Conservation (phyloP, 2,888 invertebrate genomes). For the Blastobasis adustella region DNA sequence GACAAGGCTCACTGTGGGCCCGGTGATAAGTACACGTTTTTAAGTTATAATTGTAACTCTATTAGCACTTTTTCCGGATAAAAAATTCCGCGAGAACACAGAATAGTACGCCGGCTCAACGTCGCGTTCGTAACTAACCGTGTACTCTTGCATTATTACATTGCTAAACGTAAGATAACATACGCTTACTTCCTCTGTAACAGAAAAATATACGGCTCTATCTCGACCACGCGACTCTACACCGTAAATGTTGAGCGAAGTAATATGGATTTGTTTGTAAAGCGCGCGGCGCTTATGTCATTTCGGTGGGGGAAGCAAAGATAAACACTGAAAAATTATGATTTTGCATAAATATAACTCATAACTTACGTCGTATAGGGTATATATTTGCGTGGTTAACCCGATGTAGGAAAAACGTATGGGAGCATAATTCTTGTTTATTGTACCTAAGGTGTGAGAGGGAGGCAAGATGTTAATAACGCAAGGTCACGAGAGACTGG, state of each 20-base stretch:
- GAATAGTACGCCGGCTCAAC: not conserved
- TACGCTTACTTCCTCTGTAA: constrained; percentile 28
- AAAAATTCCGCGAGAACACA: too few relatives aligned
- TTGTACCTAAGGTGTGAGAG: constrained; percentile 35
- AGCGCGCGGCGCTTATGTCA: constrained; percentile 18
- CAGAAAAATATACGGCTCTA: not conserved
- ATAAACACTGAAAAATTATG: constrained; percentile 54
- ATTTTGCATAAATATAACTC: constrained; percentile 27
- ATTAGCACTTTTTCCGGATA: too few relatives aligned
- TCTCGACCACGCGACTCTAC: too few relatives aligned
- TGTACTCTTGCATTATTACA: constrained; percentile 62
- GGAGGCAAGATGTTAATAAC: constrained; percentile 26
- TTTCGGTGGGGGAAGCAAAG: constrained; percentile 25
- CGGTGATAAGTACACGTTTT: too few relatives aligned
- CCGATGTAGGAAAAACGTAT: constrained; percentile 52
- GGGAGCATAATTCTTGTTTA: constrained; percentile 43
- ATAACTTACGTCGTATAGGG: constrained; percentile 25
- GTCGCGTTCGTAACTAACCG: constrained; percentile 15
- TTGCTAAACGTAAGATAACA: constrained; percentile 68
- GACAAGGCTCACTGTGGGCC: too few relatives aligned
- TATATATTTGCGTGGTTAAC: constrained; percentile 21
- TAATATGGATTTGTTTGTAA: constrained; percentile 13
- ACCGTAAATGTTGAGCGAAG: too few relatives aligned
- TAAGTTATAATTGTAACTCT: too few relatives aligned
- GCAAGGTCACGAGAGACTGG: constrained; percentile 44